These are phyloP conservation scores for Machaerirhynchus nigripectus DNA, from an alignment of 2,113 vertebrate genomes.

Conservation along the genomic window DNA sequence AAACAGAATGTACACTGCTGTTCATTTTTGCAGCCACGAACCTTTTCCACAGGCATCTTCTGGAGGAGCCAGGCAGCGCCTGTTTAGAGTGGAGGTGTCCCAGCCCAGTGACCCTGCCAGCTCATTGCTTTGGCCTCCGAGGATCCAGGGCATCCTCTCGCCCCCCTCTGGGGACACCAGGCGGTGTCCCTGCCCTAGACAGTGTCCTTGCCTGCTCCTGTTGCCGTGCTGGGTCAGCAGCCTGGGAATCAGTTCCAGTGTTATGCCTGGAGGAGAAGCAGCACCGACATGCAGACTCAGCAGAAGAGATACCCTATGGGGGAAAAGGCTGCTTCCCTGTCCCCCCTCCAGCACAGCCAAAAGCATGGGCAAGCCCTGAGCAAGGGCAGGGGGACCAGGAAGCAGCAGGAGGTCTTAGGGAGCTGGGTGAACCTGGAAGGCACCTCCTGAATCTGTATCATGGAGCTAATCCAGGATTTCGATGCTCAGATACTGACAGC, in stretches of 20 bases:
- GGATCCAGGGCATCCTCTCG: background rate
- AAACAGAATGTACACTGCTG: background rate
- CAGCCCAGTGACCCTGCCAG: background rate
- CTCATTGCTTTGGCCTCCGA: background rate
- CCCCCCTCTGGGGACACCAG: background rate
- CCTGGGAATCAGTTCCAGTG: background rate
- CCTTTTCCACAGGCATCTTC: background rate
- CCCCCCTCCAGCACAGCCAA: background rate
- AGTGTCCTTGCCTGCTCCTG: background rate
- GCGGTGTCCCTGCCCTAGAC: background rate
- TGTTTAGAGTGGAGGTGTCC: background rate
- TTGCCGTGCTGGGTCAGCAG: background rate
- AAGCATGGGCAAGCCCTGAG: background rate
- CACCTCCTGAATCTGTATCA: background rate
- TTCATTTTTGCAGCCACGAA: background rate
- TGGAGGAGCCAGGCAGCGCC: fast-evolving
- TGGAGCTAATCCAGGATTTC: fast-evolving
- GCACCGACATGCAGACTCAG: background rate
- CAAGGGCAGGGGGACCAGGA: background rate
- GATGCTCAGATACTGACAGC: background rate
- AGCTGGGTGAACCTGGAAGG: background rate
- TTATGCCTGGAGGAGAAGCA: background rate
- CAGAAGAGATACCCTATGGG: background rate
- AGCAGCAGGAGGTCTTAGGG: background rate
- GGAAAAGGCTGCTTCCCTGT: background rate